Base-by-base conservation (phyloP, 2,113 vertebrate species). In the Corythornis cristatus region DNA sequence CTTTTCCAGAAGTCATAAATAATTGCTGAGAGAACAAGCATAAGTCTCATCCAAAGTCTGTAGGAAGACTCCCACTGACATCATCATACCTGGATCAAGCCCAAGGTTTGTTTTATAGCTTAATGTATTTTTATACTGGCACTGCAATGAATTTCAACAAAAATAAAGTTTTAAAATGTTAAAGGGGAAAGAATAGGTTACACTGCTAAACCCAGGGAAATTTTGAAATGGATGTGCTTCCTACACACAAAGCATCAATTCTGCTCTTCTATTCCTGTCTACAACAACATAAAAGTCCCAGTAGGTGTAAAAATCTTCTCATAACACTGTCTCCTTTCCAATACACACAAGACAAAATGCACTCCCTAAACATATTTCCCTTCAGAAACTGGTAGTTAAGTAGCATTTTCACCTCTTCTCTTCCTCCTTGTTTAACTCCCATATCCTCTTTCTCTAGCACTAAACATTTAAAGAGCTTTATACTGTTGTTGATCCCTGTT, bases 161-260 rank as follows among this genome's bases (percentile, higher is more conserved):
- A 93, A 95, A 93, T 16, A 62, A 90, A 96, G n/a, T 79, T 92
- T 72, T 67, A 18, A 95, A 95, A 96, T 91, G 91, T 91, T 91
- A 95, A 91, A 95, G 68, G 87, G 70, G 68, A 77, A 89, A 91
- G 84, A 85, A 86, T 29, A 95, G 82, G 89, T 93, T 93, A 80
- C 57, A 20, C 65, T 91, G 79, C 85, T 93, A 93, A 81, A 91
- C 60, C 40, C n/a, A 60, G 84, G 64, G 60, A 71, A 83, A 83
- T 45, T 83, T 64, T 77, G 72, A 89, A 89, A 91, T 85, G 68
- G 46, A 92, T 92, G 51, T 3, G 7, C 85, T 89, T 95, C 91
- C 91, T 72, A 91, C 91, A 77, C n/a, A 3, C 10, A 3, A 11
- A 60, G 66, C 81, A 94, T 93, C 77, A 92, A 83, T 94, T 79